These are phyloP conservation scores for Zelleria hepariella DNA, from an alignment of 2,888 invertebrate species.

Conservation along the genomic window DNA sequence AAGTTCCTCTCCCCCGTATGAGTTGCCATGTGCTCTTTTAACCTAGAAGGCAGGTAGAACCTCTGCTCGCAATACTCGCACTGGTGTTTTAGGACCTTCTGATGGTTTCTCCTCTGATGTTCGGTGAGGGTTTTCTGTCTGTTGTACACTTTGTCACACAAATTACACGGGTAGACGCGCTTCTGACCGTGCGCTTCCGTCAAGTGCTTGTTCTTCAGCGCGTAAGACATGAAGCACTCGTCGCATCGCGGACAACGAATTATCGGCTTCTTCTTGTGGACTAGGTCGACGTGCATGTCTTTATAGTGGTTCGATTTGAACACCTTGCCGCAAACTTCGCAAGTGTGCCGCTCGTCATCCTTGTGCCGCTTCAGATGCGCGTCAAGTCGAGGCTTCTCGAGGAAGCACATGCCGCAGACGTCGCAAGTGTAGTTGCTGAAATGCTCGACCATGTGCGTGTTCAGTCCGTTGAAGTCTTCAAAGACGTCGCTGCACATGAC, in stretches of 20 bases:
- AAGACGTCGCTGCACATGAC: slow-evolving; percentile 58
- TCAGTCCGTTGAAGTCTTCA: slow-evolving; percentile 54
- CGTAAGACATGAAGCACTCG: slow-evolving; percentile 61
- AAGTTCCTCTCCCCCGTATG: slow-evolving; percentile 72
- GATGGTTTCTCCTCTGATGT: slow-evolving; percentile 56
- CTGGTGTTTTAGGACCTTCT: slow-evolving; percentile 60
- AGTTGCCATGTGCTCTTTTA: slow-evolving; percentile 65
- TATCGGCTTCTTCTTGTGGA: slow-evolving; percentile 58
- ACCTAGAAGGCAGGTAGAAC: slow-evolving; percentile 56
- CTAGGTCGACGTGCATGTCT: slow-evolving; percentile 61
- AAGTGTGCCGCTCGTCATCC: slow-evolving; percentile 65
- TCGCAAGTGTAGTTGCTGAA: slow-evolving; percentile 61
- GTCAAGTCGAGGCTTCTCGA: slow-evolving; percentile 58
- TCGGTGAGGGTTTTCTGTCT: slow-evolving; percentile 56
- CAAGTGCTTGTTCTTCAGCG: slow-evolving; percentile 53
- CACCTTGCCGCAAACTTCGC: slow-evolving; percentile 62
- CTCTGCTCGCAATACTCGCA: slow-evolving; percentile 70
- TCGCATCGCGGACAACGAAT: slow-evolving; percentile 57
- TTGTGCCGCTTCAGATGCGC: slow-evolving; percentile 61
- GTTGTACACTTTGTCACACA: slow-evolving; percentile 63
- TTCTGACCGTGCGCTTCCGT: slow-evolving; percentile 59
- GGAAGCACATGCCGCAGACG: slow-evolving; percentile 58
- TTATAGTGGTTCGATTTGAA: slow-evolving; percentile 62
- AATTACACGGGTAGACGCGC: slow-evolving; percentile 52
- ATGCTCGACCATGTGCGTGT: slow-evolving; percentile 60